Conservation (phyloP, 2,888 invertebrate species). For the Sipha maydis region DNA sequence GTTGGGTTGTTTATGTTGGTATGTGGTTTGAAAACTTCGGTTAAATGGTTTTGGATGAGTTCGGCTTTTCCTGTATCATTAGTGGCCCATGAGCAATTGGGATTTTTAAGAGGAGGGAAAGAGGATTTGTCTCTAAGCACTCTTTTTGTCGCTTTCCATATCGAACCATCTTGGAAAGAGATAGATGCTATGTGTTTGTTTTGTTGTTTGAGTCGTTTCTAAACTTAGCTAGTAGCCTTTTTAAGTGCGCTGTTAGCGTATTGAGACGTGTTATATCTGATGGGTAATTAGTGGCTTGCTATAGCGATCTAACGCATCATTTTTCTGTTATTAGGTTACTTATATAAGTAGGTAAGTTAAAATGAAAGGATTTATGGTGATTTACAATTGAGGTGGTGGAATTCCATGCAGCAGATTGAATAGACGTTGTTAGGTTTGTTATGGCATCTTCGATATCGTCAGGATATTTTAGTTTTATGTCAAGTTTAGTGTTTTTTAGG, state of each 20-base stretch:
- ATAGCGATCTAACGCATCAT: too few relatives aligned
- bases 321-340: not conserved
- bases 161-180: not conserved
- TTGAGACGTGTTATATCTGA: not conserved
- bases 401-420: not conserved
- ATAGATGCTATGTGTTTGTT: constrained; percentile 1
- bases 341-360: not conserved
- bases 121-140: not conserved
- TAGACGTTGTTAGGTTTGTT: not conserved
- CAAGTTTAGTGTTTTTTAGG: not conserved
- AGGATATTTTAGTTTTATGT: not conserved
- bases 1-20: not conserved
- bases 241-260: not conserved
- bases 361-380: not conserved
- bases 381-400: not conserved
- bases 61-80: too few relatives aligned
- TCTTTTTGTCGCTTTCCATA: constrained; percentile 5
- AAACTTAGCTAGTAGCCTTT: not conserved
- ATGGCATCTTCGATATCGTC: not conserved
- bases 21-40: not conserved
- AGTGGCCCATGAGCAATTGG: not conserved
- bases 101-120: not conserved
- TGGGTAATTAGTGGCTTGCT: not conserved
- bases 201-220: not conserved
- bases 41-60: not conserved